phyloP scores from a whole-genome alignment of 1,140 invertebrate species.

The Orchesella cincta region DNA sequence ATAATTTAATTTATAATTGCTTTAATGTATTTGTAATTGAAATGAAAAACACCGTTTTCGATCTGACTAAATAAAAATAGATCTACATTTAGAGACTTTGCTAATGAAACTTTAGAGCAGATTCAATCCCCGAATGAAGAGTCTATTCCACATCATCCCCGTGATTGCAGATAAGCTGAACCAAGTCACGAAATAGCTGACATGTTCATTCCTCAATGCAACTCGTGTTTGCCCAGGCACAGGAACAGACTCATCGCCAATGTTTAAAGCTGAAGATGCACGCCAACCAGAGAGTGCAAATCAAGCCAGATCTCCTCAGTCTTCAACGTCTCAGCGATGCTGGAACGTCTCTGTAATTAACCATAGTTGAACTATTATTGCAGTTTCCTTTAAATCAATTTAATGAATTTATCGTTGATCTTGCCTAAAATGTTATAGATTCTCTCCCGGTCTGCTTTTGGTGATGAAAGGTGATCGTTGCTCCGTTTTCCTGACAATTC shows the following conservation, averaged over 20 bases:
- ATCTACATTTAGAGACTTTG: no score
- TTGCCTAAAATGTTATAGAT: constrained; percentile 69
- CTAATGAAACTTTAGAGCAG: constrained; percentile 9
- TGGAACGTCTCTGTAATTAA: constrained; percentile 73
- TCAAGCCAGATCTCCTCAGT: constrained; percentile 83
- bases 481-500: constrained; percentile 75
- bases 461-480: constrained; percentile 73
- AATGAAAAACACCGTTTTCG: no score
- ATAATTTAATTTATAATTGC: no score
- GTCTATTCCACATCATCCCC: constrained; percentile 61
- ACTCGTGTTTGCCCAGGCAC: constrained; percentile 88
- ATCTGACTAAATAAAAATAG: no score
- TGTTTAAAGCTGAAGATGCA: constrained; percentile 46
- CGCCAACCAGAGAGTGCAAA: constrained; percentile 58
- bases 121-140: constrained; percentile 54
- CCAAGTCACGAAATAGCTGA: constrained; percentile 92
- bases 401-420: constrained; percentile 53
- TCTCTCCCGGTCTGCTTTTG: constrained; percentile 66
- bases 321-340: constrained; percentile 71
- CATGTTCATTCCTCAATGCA: constrained; percentile 84
- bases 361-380: not conserved
- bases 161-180: constrained; percentile 56
- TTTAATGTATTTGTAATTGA: no score
- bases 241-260: constrained; percentile 58
- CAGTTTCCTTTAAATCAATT: no score